Conservation (phyloP, 2,797 vertebrate genomes). For the Rhincodon typus region DNA sequence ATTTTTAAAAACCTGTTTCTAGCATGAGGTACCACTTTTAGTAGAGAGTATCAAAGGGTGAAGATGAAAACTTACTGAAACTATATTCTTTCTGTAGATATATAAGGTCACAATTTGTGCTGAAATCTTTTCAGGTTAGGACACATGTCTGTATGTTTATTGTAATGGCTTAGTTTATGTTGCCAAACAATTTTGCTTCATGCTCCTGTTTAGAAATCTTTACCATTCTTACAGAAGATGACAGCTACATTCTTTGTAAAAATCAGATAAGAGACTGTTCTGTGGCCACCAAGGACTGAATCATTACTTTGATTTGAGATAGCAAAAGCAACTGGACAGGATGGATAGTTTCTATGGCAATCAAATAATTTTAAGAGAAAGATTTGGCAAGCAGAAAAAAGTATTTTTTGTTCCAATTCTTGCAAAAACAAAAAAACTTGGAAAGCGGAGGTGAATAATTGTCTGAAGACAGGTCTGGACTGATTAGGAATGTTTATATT, state of each 20-base stretch:
- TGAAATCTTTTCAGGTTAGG: background rate
- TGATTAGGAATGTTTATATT: constrained; percentile 18
- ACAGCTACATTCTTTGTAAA: background rate
- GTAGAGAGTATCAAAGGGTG: background rate
- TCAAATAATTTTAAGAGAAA: background rate
- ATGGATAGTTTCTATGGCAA: background rate
- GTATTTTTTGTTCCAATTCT: background rate
- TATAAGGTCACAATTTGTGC: background rate
- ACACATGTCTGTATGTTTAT: background rate
- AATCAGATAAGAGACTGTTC: background rate
- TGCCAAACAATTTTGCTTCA: background rate
- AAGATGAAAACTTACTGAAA: background rate
- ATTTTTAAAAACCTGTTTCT: background rate
- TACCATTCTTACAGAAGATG: background rate
- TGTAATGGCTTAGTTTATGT: background rate
- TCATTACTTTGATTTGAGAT: background rate
- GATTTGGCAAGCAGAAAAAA: background rate
- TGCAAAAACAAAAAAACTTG: background rate
- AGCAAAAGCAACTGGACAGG: background rate
- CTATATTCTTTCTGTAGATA: background rate
- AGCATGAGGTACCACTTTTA: background rate
- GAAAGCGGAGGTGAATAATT: background rate
- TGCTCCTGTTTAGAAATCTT: background rate
- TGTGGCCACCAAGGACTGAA: background rate
- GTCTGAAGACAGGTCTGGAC: background rate